A percentile compares a stretch with the other conserved stretches of the same genome.
Conservation (phyloP, 92 coral and sea anemone species). For the Umimayanthus chanpuru region DNA sequence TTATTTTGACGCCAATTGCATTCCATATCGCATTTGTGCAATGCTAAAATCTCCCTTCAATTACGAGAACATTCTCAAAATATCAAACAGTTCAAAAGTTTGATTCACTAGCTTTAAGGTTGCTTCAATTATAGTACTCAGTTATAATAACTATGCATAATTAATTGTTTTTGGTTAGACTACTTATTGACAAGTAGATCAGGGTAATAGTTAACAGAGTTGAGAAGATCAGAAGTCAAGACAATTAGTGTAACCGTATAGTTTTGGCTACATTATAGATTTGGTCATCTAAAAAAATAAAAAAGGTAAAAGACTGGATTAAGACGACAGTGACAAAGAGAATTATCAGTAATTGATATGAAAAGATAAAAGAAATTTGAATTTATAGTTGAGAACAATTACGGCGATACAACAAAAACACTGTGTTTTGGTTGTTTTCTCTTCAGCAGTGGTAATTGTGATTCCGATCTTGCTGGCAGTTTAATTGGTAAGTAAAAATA, state of each 20-base stretch:
- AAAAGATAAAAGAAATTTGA: background rate
- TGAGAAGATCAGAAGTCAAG: slow-evolving; percentile 2
- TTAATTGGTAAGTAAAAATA: background rate
- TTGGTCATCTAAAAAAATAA: background rate
- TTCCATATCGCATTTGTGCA: background rate
- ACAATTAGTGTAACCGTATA: background rate
- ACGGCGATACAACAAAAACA: background rate
- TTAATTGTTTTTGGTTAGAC: slow-evolving; percentile 1
- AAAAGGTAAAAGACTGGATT: background rate
- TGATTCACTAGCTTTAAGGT: background rate
- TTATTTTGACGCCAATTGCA: background rate
- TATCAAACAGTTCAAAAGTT: background rate
- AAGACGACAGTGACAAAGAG: background rate
- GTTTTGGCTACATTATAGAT: background rate
- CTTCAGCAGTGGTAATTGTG: background rate
- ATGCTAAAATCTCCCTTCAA: background rate
- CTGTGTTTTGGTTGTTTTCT: background rate
- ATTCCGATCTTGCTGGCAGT: background rate
- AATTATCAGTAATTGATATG: background rate
- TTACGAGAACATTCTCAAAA: background rate
- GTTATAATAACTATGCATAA: slow-evolving; percentile 21
- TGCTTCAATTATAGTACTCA: background rate
- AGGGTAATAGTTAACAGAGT: background rate
- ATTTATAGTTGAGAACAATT: background rate
- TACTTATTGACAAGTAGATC: background rate